Base-by-base conservation (phyloP, 2,113 vertebrate genomes). In the Alouatta palliata region DNA sequence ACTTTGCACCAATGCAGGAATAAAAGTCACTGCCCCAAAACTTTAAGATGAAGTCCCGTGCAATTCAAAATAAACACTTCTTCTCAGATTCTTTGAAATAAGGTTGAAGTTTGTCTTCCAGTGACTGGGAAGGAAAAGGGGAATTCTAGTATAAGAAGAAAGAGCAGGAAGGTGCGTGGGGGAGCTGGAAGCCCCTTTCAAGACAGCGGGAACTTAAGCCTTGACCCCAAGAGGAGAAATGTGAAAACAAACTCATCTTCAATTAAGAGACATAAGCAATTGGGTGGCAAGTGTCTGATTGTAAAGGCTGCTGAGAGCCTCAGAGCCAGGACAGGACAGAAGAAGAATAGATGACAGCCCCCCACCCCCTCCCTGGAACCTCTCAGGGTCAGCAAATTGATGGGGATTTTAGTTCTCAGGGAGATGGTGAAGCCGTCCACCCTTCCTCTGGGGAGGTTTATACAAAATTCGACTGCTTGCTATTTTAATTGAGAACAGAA, bases 201-300 rank as follows among this genome's bases (percentile, higher is more conserved):
- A 35, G 52, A 71, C 12, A 5, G 2, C 1, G 3, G 64, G 0
- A 19, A 37, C 21, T 6, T 0, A 1, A 21, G 10, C 1, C 3
- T 2, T 25, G 5, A 12, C 10, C 37, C 14, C 10, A 0, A 4
- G 77, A 73, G 17, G 32, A 54, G 43, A n/a, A 9, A 5, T 0
- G 1, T 75, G 84, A 54, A 35, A 45, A 49, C 47, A 49, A 56
- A n/a, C 2, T 21, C 14, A 32, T 17, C 25, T 30, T 23, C 58
- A 56, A 0, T 20, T 25, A 32, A n/a, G 25, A 64, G 32, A 6
- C 35, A 2, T 0, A 0, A 5, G 45, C 0, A 0, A 3, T 10
- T 0, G 10, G 52, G 37, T 20, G 0, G 0, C 8, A 2, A 13
- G 43, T 0, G 25, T 45, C 66, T 25, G 32, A 27, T 21, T 6